These are phyloP conservation scores for Archaeoteleia sp. DNA, from an alignment of 2,888 invertebrate species.

Conservation along the genomic window DNA sequence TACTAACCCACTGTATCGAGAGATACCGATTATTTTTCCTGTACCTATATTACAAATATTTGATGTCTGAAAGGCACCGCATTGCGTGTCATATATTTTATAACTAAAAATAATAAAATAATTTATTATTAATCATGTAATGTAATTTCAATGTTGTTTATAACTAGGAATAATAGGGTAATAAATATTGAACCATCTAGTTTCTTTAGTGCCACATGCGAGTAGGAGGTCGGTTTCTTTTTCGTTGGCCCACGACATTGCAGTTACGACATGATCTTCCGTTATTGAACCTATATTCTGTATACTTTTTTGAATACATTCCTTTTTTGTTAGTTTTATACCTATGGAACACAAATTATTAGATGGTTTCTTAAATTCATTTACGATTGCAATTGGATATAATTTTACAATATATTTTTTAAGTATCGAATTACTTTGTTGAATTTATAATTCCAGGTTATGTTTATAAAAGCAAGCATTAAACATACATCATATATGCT, in stretches of 20 bases:
- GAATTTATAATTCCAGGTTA: no score
- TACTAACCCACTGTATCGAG: slow-evolving; percentile 40
- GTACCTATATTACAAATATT: slow-evolving; percentile 22
- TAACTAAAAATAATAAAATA: slow-evolving; percentile 24
- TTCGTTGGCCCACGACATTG: slow-evolving; percentile 81
- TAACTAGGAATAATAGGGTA: no score
- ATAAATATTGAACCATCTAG: slow-evolving; percentile 55
- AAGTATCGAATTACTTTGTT: no score
- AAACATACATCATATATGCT: no score
- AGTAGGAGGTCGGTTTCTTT: slow-evolving; percentile 81
- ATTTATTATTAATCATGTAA: neutral
- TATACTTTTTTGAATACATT: slow-evolving; percentile 73
- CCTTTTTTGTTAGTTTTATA: slow-evolving; percentile 57
- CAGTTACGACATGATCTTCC: slow-evolving; percentile 81
- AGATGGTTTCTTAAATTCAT: neutral
- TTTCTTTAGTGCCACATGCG: slow-evolving; percentile 70
- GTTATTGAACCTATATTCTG: slow-evolving; percentile 78
- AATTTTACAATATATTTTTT: no score
- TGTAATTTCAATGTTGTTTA: neutral
- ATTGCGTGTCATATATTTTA: slow-evolving; percentile 35
- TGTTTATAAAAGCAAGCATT: no score
- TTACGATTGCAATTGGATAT: no score
- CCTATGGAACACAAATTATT: slow-evolving; percentile 53
- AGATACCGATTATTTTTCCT: slow-evolving; percentile 36
- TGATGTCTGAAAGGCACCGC: slow-evolving; percentile 15